Conservation (phyloP, 1,140 invertebrate genomes). For the Papilio glaucus region DNA sequence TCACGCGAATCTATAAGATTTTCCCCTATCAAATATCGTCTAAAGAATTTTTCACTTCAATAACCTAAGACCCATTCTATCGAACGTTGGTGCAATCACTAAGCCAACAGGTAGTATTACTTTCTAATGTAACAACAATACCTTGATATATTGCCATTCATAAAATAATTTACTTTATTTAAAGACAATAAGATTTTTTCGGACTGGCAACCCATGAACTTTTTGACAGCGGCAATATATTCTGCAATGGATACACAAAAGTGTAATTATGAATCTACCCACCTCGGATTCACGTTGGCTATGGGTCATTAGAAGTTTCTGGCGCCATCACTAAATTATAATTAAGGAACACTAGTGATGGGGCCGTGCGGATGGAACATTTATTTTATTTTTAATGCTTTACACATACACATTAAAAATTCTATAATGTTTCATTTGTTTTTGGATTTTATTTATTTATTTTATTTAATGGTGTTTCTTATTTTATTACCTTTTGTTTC, state of each 20-base stretch:
- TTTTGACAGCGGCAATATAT: conserved; percentile 20
- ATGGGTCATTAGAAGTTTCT: conserved; percentile 1
- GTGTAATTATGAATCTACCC: conserved; percentile 31
- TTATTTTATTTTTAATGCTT: background rate
- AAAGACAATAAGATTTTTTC: background rate
- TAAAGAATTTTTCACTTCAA: too few relatives aligned
- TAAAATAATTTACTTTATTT: background rate
- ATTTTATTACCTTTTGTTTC: too few relatives aligned
- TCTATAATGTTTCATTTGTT: too few relatives aligned
- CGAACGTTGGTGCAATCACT: too few relatives aligned
- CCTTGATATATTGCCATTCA: background rate
- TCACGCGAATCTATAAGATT: too few relatives aligned
- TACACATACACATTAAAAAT: too few relatives aligned
- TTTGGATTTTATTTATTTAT: too few relatives aligned
- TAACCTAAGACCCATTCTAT: too few relatives aligned
- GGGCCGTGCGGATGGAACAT: background rate
- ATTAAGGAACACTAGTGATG: conserved; percentile 10
- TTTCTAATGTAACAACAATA: background rate
- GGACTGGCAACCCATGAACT: background rate
- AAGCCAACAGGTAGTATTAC: background rate
- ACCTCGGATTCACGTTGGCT: background rate
- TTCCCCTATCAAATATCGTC: too few relatives aligned
- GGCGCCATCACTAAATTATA: background rate
- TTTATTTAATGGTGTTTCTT: too few relatives aligned
- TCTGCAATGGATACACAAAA: conserved; percentile 21